A percentile compares a stretch with the other conserved stretches of the same genome.
These are phyloP conservation scores for Microtus ochrogaster DNA, from an alignment of 2,113 vertebrate species.

Conservation along the genomic window DNA sequence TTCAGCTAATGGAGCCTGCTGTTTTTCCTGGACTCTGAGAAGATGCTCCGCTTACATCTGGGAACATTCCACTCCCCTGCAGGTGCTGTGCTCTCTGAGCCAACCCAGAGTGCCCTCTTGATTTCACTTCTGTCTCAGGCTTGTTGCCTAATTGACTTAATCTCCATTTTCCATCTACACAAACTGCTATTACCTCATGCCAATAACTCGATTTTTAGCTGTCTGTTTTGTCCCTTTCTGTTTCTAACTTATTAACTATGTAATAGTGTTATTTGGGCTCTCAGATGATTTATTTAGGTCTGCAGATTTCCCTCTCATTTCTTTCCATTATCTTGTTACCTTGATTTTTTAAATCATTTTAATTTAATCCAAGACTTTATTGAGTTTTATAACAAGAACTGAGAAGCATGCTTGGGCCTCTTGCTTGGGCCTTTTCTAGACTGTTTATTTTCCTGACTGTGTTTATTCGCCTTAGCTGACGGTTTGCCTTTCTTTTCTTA, in stretches of 20 bases:
- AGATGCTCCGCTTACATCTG: neutral
- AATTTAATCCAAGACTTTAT: conserved; percentile 51
- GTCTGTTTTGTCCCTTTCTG: conserved; percentile 55
- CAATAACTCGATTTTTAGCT: conserved; percentile 48
- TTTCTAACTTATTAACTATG: conserved; percentile 46
- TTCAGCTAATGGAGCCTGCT: neutral
- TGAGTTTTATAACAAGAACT: neutral
- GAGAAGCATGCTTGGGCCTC: neutral
- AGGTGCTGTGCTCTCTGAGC: neutral
- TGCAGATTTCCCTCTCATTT: conserved; percentile 25
- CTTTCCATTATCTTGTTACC: conserved; percentile 19
- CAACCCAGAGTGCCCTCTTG: neutral
- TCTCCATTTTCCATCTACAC: conserved; percentile 26
- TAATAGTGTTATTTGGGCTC: neutral
- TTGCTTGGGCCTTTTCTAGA: neutral
- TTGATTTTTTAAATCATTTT: conserved; percentile 49
- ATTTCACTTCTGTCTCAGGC: neutral
- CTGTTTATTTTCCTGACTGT: neutral
- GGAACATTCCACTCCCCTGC: accelerated
- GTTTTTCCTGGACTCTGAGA: neutral
- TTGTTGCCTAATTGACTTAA: neutral
- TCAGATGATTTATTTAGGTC: conserved; percentile 47
- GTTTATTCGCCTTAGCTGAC: neutral
- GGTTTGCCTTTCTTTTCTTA: neutral
- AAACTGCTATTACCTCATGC: conserved; percentile 19